Conservation (phyloP, 2,113 vertebrate genomes). For the Melanerpes aurifrons region DNA sequence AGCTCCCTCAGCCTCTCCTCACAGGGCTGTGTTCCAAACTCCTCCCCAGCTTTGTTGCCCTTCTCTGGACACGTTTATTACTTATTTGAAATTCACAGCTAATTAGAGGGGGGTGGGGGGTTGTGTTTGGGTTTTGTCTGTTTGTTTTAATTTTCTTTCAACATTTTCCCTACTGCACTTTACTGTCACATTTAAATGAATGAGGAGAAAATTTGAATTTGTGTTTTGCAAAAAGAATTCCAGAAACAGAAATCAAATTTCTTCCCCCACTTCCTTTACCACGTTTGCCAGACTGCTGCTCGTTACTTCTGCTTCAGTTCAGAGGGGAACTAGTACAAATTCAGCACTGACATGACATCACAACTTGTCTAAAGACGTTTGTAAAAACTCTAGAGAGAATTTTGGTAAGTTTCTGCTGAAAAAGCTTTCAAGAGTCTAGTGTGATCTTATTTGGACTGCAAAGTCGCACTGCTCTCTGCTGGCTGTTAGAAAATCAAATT, state of each 20-base stretch:
- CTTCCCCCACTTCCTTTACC: neutral
- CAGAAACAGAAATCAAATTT: neutral
- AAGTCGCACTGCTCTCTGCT: conserved; percentile 68
- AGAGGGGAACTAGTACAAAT: neutral
- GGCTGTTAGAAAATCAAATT: conserved; percentile 42
- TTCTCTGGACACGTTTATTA: neutral
- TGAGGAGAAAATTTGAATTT: neutral
- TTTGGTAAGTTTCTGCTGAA: neutral
- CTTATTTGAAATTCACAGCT: neutral
- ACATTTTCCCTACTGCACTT: neutral
- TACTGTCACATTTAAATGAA: neutral
- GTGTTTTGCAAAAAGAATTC: neutral
- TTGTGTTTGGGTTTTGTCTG: neutral
- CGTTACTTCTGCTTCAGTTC: neutral
- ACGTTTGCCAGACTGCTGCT: neutral
- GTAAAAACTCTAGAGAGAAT: neutral
- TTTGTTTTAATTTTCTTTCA: too few relatives aligned
- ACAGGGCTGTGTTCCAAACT: too few relatives aligned
- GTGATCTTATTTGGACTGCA: neutral
- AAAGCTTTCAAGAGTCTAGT: neutral
- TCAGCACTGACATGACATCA: neutral
- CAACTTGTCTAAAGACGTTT: neutral
- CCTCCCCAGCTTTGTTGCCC: too few relatives aligned
- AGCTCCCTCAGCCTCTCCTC: too few relatives aligned
- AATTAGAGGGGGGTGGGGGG: neutral